A percentile compares a stretch with the other conserved stretches of the same genome.
These are phyloP conservation scores for Temnothorax rugatulus DNA, from an alignment of 2,888 invertebrate genomes.

Conservation along the genomic window DNA sequence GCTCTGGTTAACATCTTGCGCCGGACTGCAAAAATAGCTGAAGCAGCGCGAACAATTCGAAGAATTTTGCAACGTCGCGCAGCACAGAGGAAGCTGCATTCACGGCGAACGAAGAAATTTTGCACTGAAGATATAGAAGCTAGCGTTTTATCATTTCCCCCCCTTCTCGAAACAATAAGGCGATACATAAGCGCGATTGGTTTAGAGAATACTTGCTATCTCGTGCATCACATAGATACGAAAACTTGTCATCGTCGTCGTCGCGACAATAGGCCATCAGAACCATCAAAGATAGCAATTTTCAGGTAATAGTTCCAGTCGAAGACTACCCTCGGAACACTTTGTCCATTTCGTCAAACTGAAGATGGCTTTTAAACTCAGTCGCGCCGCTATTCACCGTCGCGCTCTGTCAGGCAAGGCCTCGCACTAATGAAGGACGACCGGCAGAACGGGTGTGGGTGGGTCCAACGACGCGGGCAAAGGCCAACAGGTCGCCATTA, in stretches of 20 bases:
- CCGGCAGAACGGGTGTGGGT: conserved; percentile 67
- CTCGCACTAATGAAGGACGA: conserved; percentile 81
- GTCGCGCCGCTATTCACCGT: conserved; percentile 55
- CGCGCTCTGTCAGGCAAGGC: conserved; percentile 71
- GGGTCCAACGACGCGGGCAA: conserved; percentile 83
- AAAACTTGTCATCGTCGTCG: conserved; percentile 50
- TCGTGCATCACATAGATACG: conserved; percentile 31
- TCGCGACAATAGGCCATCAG: conserved; percentile 68
- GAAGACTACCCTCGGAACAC: conserved; percentile 53
- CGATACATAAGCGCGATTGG: conserved; percentile 1
- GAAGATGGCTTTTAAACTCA: conserved; percentile 73
- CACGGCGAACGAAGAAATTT: conserved; percentile 33
- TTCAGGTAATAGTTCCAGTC: conserved; percentile 45
- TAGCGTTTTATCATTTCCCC: neutral
- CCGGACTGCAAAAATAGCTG: conserved; percentile 45
- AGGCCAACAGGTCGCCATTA: conserved; percentile 86
- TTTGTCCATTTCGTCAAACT: conserved; percentile 70
- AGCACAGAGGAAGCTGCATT: conserved; percentile 22
- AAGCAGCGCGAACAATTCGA: conserved; percentile 47
- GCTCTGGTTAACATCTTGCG: conserved; percentile 70
- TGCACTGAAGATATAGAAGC: conserved; percentile 2
- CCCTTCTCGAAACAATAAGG: conserved; percentile 7
- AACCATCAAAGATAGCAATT: conserved; percentile 69
- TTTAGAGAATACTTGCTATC: neutral
- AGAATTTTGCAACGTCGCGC: conserved; percentile 42